A percentile compares a stretch with the other conserved stretches of the same genome.
These are phyloP conservation scores for Phallusia fumigata DNA, from an alignment of 23 tunicate species.

Conservation along the genomic window DNA sequence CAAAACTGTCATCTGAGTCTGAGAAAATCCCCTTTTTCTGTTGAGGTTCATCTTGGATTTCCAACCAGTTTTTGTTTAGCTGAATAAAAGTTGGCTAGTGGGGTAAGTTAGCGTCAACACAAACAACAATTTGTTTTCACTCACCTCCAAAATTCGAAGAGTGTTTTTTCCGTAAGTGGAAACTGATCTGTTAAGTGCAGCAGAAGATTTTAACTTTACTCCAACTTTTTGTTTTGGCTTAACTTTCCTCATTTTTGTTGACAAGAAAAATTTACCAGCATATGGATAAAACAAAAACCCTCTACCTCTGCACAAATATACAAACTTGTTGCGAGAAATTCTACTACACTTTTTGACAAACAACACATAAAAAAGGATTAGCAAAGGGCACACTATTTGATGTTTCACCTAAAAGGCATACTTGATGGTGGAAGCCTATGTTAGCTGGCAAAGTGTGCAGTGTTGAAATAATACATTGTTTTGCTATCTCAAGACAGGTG, in stretches of 20 bases:
- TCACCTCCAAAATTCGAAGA: neutral
- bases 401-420: no score
- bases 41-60: neutral
- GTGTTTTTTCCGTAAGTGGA: neutral
- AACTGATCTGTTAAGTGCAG: neutral
- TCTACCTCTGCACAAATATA: no score
- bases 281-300: no score
- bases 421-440: no score
- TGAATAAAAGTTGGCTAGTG: neutral
- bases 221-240: neutral
- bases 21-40: neutral
- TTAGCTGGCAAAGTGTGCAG: no score
- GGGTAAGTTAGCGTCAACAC: neutral
- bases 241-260: neutral
- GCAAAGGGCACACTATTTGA: no score
- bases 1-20: neutral
- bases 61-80: neutral
- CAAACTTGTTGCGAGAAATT: no score
- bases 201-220: neutral
- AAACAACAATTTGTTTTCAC: neutral
- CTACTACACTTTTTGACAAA: no score
- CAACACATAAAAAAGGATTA: no score
- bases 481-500: no score
- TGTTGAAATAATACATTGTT: no score
- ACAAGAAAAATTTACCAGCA: no score